Evolutionary conservation across 2,888 invertebrate genomes (phyloP).

Genomic region (Vesta saturnalis): DNA sequence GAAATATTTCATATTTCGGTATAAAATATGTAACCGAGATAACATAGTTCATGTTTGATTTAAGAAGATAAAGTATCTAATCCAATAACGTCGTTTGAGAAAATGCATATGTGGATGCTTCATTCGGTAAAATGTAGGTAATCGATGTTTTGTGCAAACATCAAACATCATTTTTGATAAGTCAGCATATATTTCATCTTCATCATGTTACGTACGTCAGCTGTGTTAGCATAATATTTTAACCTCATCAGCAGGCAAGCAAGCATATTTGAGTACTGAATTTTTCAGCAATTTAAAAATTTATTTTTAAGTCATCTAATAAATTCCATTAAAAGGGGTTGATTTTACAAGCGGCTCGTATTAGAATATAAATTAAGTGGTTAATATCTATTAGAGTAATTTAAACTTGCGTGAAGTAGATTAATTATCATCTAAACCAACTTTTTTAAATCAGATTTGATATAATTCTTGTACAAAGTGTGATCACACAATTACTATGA

Average conservation of each 20-base stretch:
- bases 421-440: neutral
- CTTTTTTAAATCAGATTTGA: too few relatives aligned
- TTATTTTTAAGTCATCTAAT: neutral
- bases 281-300: neutral
- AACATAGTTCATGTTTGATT: neutral
- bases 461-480: too few relatives aligned
- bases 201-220: too few relatives aligned
- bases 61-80: neutral
- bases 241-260: neutral
- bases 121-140: neutral
- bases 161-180: neutral
- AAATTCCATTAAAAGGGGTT: conserved; percentile 1
- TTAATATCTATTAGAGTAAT: conserved; percentile 1
- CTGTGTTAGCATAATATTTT: conserved; percentile 1
- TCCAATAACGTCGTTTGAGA: neutral
- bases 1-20: neutral
- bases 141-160: neutral
- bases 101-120: neutral
- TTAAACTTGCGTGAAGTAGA: neutral
- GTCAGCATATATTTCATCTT: too few relatives aligned
- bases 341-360: neutral
- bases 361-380: conserved; percentile 1
- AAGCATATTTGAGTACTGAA: neutral
- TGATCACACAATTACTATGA: too few relatives aligned
- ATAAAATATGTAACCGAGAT: neutral